phyloP scores from a whole-genome alignment of 2,113 vertebrate genomes.

The Myrmophylax atrothorax region DNA sequence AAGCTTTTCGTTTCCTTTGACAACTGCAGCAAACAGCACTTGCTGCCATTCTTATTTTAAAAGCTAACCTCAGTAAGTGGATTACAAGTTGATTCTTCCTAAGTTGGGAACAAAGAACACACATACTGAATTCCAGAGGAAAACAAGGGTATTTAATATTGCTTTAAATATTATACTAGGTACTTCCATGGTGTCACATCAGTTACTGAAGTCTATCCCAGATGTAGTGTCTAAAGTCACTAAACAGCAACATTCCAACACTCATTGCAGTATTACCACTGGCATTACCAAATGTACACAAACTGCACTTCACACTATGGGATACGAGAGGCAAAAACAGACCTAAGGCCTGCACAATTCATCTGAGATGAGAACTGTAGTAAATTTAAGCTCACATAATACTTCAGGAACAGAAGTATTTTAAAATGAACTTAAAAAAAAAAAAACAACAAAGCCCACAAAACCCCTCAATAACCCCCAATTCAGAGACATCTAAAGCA shows the following conservation, averaged over 20 bases:
- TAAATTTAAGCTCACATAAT: not conserved
- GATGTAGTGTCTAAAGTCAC: not conserved
- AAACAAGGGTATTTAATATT: not conserved
- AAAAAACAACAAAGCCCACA: no score
- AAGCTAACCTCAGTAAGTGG: not conserved
- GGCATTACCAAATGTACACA: not conserved
- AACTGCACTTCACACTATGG: not conserved
- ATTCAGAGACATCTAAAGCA: not conserved
- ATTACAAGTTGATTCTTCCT: not conserved
- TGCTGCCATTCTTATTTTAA: not conserved
- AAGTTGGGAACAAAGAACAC: not conserved
- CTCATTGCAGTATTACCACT: not conserved
- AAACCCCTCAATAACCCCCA: not conserved
- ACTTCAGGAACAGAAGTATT: not conserved
- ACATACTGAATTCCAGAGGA: not conserved
- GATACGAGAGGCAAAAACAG: not conserved
- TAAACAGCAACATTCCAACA: not conserved
- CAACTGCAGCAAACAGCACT: accelerated
- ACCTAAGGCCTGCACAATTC: not conserved
- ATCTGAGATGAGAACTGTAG: not conserved
- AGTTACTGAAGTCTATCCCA: not conserved
- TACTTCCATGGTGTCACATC: not conserved
- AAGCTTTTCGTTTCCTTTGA: not conserved
- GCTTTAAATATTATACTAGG: not conserved
- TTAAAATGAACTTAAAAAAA: not conserved